Percentiles rank a stretch among this genome's conserved stretches.
Evolutionary conservation across 2,113 vertebrate species (phyloP).

Genomic region (Bufo bufo): DNA sequence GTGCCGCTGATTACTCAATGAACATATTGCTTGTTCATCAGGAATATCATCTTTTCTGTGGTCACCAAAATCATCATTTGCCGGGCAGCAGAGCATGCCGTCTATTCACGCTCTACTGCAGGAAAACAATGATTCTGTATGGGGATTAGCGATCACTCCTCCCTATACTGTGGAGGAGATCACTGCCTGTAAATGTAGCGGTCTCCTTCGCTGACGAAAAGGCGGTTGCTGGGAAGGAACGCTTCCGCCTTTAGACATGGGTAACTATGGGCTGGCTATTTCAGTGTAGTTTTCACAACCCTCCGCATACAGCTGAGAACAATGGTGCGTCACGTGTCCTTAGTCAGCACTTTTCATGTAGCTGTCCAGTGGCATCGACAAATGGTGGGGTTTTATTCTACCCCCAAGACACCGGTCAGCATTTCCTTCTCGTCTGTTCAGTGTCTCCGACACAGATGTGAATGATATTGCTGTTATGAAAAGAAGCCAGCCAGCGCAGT

Average conservation of each 20-base stretch:
- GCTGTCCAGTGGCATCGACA: constrained; percentile 39
- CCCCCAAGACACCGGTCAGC: not conserved
- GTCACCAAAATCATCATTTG: too few species aligned
- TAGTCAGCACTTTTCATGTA: constrained; percentile 1
- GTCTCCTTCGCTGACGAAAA: too few species aligned
- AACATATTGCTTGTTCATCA: too few species aligned
- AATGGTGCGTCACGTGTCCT: not conserved
- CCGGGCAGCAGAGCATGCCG: too few species aligned
- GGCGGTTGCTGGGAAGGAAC: too few species aligned
- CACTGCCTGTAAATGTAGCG: too few species aligned
- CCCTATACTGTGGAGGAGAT: too few species aligned
- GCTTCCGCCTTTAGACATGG: not conserved
- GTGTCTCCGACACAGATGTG: constrained; percentile 38
- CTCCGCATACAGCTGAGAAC: not conserved
- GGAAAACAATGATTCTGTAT: too few species aligned
- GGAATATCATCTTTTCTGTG: too few species aligned
- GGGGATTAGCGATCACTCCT: too few species aligned
- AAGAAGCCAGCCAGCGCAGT: constrained; percentile 50
- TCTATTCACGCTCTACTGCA: too few species aligned
- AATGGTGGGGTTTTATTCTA: constrained; percentile 25
- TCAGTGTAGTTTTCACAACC: not conserved
- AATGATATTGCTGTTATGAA: constrained; percentile 53
- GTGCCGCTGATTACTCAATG: too few species aligned
- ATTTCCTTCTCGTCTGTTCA: constrained; percentile 30
- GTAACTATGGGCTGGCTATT: not conserved